Evolutionary conservation across 2,888 invertebrate genomes (phyloP).

Genomic region (Sussaba pulchella): DNA sequence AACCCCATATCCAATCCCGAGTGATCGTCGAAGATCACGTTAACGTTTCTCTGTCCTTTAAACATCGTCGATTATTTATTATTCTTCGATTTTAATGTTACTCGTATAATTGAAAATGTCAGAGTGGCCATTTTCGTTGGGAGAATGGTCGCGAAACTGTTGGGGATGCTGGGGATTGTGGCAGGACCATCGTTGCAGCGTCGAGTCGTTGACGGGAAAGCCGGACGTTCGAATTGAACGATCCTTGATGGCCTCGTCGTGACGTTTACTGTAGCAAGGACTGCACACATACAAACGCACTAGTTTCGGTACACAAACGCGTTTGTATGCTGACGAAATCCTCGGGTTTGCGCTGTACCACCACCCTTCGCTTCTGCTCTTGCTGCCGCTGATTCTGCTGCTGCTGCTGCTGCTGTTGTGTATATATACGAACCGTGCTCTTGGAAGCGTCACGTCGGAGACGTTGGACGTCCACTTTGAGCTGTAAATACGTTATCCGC

Average conservation of each 20-base stretch:
- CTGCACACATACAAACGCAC: neutral
- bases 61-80: too few species aligned
- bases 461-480: slow-evolving; percentile 72
- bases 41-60: too few species aligned
- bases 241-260: neutral
- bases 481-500: slow-evolving; percentile 76
- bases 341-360: slow-evolving; percentile 37
- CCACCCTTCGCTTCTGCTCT: neutral
- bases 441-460: slow-evolving; percentile 42
- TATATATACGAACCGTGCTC: neutral
- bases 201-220: slow-evolving; percentile 17
- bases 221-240: slow-evolving; percentile 20
- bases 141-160: too few species aligned
- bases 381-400: neutral
- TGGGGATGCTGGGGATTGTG: neutral
- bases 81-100: too few species aligned
- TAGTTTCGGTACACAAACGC: neutral
- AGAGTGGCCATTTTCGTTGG: too few species aligned
- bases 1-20: too few species aligned
- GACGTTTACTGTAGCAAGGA: neutral
- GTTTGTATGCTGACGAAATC: slow-evolving; percentile 23
- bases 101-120: too few species aligned
- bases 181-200: neutral
- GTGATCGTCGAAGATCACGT: too few species aligned
- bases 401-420: neutral